phyloP scores from a whole-genome alignment of 2,888 invertebrate species.

The Lomographa bimaculata region DNA sequence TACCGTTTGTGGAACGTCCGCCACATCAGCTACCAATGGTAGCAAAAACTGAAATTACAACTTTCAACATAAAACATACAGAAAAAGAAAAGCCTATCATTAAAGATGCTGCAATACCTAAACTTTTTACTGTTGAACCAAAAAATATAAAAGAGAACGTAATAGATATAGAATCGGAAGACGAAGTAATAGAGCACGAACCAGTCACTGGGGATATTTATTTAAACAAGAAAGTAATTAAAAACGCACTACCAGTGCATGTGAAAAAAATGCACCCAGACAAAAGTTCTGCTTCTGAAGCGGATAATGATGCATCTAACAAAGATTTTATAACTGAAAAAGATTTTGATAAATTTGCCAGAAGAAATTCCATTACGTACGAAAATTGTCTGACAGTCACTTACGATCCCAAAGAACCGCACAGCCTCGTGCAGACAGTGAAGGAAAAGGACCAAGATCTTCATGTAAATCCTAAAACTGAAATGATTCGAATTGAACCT shows the following conservation, averaged over 20 bases:
- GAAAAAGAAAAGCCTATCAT: slow-evolving; percentile 39
- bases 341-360: slow-evolving; percentile 75
- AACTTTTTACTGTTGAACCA: slow-evolving; percentile 46
- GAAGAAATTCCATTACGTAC: slow-evolving; percentile 70
- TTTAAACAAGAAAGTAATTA: slow-evolving; percentile 34
- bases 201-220: slow-evolving; percentile 54
- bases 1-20: slow-evolving; percentile 66
- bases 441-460: slow-evolving; percentile 53
- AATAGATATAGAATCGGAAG: slow-evolving; percentile 51
- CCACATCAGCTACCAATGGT: slow-evolving; percentile 58
- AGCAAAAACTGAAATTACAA: slow-evolving; percentile 42
- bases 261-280: slow-evolving; percentile 28
- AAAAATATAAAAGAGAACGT: slow-evolving; percentile 39
- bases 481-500: slow-evolving; percentile 48
- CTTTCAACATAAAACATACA: slow-evolving; percentile 36
- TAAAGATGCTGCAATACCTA: slow-evolving; percentile 49
- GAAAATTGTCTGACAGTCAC: slow-evolving; percentile 69
- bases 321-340: slow-evolving; percentile 75
- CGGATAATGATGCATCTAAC: slow-evolving; percentile 39
- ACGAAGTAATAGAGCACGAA: slow-evolving; percentile 57
- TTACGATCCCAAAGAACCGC: slow-evolving; percentile 59
- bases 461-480: slow-evolving; percentile 56
- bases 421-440: slow-evolving; percentile 61
- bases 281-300: slow-evolving; percentile 20
- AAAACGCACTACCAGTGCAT: slow-evolving; percentile 30